phyloP scores from a whole-genome alignment of 2,797 vertebrate genomes.

The Triplophysa bombifrons region DNA sequence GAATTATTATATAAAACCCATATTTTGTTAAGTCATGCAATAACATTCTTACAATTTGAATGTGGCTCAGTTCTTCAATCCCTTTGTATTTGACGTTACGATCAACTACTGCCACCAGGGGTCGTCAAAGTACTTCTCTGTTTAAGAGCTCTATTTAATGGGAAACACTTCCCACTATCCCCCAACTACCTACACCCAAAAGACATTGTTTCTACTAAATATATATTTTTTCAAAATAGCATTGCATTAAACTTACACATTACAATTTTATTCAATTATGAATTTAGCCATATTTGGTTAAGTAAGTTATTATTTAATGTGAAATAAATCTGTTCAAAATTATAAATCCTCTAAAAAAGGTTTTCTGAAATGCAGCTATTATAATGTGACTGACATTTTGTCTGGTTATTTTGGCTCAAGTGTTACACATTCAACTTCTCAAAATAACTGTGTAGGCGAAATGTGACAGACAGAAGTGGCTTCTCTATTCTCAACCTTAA shows the following conservation, averaged over 20 bases:
- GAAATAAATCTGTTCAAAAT: not conserved
- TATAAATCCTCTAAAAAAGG: not conserved
- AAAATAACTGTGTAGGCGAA: slow-evolving; percentile 5
- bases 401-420: not conserved
- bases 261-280: too few relatives aligned
- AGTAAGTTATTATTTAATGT: not conserved
- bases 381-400: not conserved
- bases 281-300: not conserved
- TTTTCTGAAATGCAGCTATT: not conserved
- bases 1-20: too few relatives aligned
- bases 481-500: not conserved
- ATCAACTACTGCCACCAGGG: slow-evolving; percentile 6
- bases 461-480: slow-evolving; percentile 2
- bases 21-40: not conserved
- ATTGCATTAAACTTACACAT: not conserved
- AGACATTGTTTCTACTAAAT: not conserved
- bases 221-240: not conserved
- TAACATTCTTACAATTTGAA: not conserved
- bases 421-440: not conserved
- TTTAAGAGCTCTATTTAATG: not conserved
- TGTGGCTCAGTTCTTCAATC: not conserved
- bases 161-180: not conserved
- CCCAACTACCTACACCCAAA: not conserved
- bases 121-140: not conserved
- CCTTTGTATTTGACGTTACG: not conserved